A percentile compares a stretch with the other conserved stretches of the same genome.
Conservation (phyloP, 2,797 vertebrate species). For the Myripristis jacobus region DNA sequence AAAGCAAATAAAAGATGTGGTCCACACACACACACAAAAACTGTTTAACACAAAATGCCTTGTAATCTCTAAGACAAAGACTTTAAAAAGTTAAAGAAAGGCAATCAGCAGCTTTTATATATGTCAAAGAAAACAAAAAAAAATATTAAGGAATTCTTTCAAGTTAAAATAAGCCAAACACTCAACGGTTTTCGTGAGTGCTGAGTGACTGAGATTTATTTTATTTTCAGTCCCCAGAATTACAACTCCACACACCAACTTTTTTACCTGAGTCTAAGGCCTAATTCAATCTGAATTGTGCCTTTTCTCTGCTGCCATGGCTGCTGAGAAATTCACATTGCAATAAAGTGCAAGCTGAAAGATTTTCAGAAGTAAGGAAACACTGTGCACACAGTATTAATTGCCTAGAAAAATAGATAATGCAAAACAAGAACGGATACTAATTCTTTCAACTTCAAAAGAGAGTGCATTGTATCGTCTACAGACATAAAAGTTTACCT, state of each 20-base stretch:
- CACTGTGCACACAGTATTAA: background rate
- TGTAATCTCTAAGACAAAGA: background rate
- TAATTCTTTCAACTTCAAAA: background rate
- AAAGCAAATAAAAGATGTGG: background rate
- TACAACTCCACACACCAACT: background rate
- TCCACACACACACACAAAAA: constrained; percentile 8
- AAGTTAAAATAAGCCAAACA: background rate
- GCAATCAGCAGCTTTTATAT: background rate
- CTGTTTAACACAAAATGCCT: background rate
- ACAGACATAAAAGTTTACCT: constrained; percentile 20
- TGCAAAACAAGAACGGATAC: background rate
- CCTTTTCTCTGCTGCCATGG: constrained; percentile 14
- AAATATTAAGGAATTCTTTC: background rate
- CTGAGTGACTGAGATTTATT: background rate
- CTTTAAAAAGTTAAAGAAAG: constrained; percentile 11
- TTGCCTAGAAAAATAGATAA: constrained; percentile 5
- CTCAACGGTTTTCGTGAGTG: background rate
- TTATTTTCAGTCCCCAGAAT: constrained; percentile 15
- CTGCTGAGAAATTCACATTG: constrained; percentile 44
- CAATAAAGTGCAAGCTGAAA: constrained; percentile 47
- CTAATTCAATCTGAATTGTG: background rate
- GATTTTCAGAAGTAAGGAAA: constrained; percentile 13
- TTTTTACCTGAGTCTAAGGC: constrained; percentile 58
- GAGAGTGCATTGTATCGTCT: constrained; percentile 12
- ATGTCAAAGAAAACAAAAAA: background rate